A percentile compares a stretch with the other conserved stretches of the same genome.
Conservation (phyloP, 2,797 vertebrate genomes). For the Nasua narica region DNA sequence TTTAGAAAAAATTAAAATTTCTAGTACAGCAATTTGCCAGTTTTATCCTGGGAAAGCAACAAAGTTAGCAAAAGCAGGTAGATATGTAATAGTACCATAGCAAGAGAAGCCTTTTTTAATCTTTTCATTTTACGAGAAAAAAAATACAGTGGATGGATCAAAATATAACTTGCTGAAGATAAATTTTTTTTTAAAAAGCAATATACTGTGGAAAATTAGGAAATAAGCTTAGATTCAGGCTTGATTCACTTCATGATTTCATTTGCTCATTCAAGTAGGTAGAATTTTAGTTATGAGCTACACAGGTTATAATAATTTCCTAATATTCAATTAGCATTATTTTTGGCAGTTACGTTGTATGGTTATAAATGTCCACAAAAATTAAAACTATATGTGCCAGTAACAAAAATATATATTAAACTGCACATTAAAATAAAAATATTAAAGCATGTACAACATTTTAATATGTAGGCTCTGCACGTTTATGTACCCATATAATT, state of each 20-base stretch:
- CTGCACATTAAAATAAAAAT: background rate
- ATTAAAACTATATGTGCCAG: background rate
- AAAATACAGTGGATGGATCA: background rate
- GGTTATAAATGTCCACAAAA: background rate
- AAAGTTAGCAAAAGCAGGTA: background rate
- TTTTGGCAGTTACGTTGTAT: background rate
- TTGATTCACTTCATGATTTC: background rate
- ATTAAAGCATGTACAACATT: background rate
- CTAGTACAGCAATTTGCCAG: background rate
- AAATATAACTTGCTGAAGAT: background rate
- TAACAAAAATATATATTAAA: background rate
- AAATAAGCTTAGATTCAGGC: background rate
- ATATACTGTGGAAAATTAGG: background rate
- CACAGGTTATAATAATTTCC: background rate
- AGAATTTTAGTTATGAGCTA: background rate
- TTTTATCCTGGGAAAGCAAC: background rate
- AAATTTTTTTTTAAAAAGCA: background rate
- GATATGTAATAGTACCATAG: background rate
- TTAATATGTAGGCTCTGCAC: background rate
- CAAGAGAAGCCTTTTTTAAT: background rate
- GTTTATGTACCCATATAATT: background rate
- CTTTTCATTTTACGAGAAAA: background rate
- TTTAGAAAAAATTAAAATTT: background rate
- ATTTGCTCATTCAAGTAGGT: conserved; percentile 15
- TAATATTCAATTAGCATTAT: background rate